These are phyloP conservation scores for Hirudinaria manillensis DNA, from an alignment of 2,888 invertebrate species.

Conservation along the genomic window DNA sequence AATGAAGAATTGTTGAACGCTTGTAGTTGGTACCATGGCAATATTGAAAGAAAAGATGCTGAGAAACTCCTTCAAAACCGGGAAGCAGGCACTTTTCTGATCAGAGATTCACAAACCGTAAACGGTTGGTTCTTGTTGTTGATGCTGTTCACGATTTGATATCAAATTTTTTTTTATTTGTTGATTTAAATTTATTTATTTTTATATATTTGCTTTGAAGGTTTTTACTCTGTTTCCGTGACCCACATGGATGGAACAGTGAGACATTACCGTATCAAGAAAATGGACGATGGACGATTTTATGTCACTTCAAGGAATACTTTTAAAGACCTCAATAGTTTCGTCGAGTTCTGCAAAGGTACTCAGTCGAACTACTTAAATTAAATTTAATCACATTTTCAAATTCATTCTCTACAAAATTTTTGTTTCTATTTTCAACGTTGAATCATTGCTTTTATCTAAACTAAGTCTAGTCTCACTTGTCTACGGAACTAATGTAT, in stretches of 20 bases:
- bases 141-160: not conserved
- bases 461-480: not conserved
- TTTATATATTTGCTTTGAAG: conserved; percentile 40
- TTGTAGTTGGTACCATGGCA: conserved; percentile 85
- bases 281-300: conserved; percentile 81
- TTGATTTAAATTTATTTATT: too few relatives aligned
- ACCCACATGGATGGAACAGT: conserved; percentile 60
- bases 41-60: conserved; percentile 89
- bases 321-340: conserved; percentile 81
- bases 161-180: not conserved
- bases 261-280: conserved; percentile 89
- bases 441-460: not conserved
- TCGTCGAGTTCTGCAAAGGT: conserved; percentile 94
- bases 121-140: not conserved
- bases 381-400: not conserved
- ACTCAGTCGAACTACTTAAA: conserved; percentile 46
- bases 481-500: too few relatives aligned
- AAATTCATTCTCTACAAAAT: not conserved
- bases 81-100: conserved; percentile 80
- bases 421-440: not conserved
- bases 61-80: conserved; percentile 71
- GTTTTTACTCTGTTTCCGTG: conserved; percentile 59
- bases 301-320: conserved; percentile 94
- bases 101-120: conserved; percentile 72
- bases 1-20: not conserved